Evolutionary conservation across 2,888 invertebrate species (phyloP).

Genomic region (Augochlorella aurata): DNA sequence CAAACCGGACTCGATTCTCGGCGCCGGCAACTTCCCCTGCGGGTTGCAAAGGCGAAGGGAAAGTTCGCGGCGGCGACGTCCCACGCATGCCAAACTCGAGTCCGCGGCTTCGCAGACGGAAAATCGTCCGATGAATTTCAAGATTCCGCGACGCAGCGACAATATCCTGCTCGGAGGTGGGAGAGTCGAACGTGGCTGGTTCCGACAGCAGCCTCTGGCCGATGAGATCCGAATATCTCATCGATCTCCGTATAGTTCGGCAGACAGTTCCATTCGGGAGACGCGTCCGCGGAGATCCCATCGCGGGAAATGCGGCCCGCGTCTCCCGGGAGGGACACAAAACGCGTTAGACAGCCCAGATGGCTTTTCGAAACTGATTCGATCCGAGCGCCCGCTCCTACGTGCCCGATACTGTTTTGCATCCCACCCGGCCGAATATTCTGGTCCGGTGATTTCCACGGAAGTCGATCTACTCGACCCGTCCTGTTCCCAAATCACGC

Average conservation of each 20-base stretch:
- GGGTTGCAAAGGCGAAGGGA: conserved; percentile 3
- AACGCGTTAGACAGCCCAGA: conserved; percentile 1
- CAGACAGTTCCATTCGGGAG: conserved; percentile 26
- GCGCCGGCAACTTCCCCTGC: conserved; percentile 7
- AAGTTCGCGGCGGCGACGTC: background rate
- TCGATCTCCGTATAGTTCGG: conserved; percentile 23
- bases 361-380: conserved; percentile 4
- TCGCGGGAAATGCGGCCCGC: conserved; percentile 2
- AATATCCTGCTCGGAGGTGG: conserved; percentile 7
- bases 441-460: background rate
- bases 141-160: background rate
- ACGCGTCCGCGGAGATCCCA: conserved; percentile 10
- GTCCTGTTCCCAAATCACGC: too few species aligned
- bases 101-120: background rate
- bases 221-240: conserved; percentile 9
- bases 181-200: background rate
- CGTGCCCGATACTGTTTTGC: conserved; percentile 8
- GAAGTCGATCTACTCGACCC: background rate
- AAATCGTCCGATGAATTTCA: conserved; percentile 8
- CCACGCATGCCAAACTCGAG: background rate
- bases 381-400: background rate
- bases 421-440: background rate
- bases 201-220: conserved; percentile 8
- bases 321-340: background rate
- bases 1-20: conserved; percentile 17